Base-by-base conservation (phyloP, 2,113 vertebrate genomes). In the Pseudopodoces humilis region DNA sequence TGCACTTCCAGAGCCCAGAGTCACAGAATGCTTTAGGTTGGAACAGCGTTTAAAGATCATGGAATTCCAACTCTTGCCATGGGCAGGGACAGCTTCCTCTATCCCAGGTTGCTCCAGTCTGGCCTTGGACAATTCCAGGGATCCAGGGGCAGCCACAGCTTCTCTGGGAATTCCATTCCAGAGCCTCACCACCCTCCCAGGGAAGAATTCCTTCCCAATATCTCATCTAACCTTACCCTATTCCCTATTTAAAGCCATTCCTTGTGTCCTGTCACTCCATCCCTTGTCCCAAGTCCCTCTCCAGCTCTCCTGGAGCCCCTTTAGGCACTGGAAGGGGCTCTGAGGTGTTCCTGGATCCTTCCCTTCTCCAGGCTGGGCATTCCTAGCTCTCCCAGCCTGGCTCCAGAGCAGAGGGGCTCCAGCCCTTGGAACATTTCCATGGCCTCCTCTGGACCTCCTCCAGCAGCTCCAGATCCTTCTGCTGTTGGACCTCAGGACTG, bases 121-220 rank as follows among this genome's bases (percentile, higher is more conserved):
- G n/a, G 20, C 4, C 16, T 18, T 2, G 24, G 5, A 39, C 53
- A 53, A 6, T 4, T 31, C 39, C 62, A 68, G 30, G 47, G 24
- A 60, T 31, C 43, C 43, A 43, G n/a, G 4, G 1, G 24, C 30
- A 68, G 6, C 16, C 78, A 75, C 46, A 68, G n/a, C 0, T 55
- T 1, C 62, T 19, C 30, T 60, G n/a, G 44, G 11, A 83, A 75
- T 22, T 35, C 46, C 7, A n/a, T 15, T 6, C 20, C 70, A 75
- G 7, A 0, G 0, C 31, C 22, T 56, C 59, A 1, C 2, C 31
- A 35, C 3, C 15, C 33, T 67, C 60, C 2, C 13, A 74, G 15
- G 0, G 0, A 59, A 14, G 13, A 74, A 30, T 59, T 59, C 1
- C 33, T 59, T 75, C 46, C 69, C 44, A 67, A 14, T 1, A 59